Evolutionary conservation across 2,797 vertebrate species (phyloP).

Genomic region (Sebastes steindachneri): DNA sequence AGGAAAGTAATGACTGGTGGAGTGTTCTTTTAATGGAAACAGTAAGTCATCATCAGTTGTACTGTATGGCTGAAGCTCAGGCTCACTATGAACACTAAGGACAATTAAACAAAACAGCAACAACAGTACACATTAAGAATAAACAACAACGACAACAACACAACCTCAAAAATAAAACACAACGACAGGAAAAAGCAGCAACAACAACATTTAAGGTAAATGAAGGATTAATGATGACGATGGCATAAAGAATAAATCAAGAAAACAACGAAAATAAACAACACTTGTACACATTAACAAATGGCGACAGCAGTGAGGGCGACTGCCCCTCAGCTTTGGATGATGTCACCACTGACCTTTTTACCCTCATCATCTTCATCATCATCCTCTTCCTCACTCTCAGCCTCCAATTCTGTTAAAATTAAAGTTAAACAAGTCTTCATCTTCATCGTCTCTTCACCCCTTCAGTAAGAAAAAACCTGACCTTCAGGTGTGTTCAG

Average conservation of each 20-base stretch:
- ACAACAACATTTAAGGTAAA: neutral
- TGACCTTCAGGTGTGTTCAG: neutral
- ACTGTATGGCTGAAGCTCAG: neutral
- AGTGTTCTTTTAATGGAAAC: neutral
- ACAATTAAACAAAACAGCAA: neutral
- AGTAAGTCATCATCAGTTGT: neutral
- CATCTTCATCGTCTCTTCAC: slow-evolving; percentile 22
- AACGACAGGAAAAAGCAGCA: neutral
- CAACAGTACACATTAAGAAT: neutral
- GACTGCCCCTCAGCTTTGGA: slow-evolving; percentile 26
- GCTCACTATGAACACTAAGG: neutral
- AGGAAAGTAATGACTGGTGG: neutral
- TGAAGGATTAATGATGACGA: neutral
- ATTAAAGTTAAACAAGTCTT: slow-evolving; percentile 57
- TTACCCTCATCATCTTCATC: slow-evolving; percentile 94
- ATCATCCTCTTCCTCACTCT: slow-evolving; percentile 96
- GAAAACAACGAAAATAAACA: slow-evolving; percentile 16
- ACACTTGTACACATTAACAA: slow-evolving; percentile 23
- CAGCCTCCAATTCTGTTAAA: slow-evolving; percentile 93
- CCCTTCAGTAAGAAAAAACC: neutral
- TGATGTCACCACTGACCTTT: slow-evolving; percentile 84
- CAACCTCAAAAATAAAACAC: neutral
- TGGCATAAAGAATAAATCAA: slow-evolving; percentile 3
- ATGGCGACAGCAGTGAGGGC: slow-evolving; percentile 38
- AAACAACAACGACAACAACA: slow-evolving; percentile 15